Percentiles rank a stretch among this genome's conserved stretches.
These are phyloP conservation scores for Herpetotheres cachinnans DNA, from an alignment of 2,113 vertebrate genomes.

Conservation along the genomic window DNA sequence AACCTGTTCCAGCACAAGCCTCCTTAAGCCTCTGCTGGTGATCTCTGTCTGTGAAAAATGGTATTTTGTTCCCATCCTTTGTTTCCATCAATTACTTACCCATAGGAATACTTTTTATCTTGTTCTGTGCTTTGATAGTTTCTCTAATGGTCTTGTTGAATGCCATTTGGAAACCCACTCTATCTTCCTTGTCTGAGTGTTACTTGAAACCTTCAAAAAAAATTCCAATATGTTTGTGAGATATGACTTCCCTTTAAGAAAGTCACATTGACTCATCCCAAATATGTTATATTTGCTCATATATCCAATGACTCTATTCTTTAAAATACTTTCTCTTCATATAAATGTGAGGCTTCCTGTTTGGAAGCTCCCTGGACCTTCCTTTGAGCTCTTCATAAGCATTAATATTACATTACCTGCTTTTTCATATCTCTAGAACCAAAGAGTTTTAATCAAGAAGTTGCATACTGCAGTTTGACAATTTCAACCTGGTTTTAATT, in stretches of 20 bases:
- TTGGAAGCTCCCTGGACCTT: not conserved
- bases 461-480: not conserved
- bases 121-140: not conserved
- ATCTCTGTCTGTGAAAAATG: not conserved
- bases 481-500: not conserved
- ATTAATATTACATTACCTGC: not conserved
- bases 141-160: not conserved
- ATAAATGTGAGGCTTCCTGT: not conserved
- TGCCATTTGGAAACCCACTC: not conserved
- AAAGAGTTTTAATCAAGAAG: not conserved
- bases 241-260: not conserved
- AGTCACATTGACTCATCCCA: not conserved
- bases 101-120: not conserved
- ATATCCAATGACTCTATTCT: not conserved
- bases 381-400: not conserved
- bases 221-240: not conserved
- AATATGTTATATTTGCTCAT: not conserved
- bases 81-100: not conserved
- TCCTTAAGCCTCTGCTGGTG: not conserved
- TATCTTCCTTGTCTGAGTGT: not conserved
- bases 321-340: not conserved
- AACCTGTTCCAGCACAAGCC: not conserved
- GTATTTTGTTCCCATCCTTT: not conserved
- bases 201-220: not conserved
- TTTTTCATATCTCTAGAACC: not conserved